Conservation (phyloP, 2,888 invertebrate species). For the Euplagia quadripunctaria region DNA sequence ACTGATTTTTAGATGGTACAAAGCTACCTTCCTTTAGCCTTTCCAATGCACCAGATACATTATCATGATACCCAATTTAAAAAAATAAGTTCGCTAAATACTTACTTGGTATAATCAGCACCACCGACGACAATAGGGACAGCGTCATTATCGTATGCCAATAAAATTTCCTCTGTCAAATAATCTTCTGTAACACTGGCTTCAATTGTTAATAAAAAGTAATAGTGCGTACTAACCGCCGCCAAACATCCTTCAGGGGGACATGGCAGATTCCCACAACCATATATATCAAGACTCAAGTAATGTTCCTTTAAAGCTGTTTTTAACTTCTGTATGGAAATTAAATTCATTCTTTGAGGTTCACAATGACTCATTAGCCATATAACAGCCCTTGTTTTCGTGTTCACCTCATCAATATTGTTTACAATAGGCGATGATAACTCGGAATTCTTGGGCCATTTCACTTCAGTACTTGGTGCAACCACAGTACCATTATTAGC, state of each 20-base stretch:
- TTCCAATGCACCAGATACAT: too few relatives aligned
- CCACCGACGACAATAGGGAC: conserved; percentile 90
- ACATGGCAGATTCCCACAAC: conserved; percentile 65
- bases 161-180: conserved; percentile 72
- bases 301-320: conserved; percentile 69
- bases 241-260: conserved; percentile 59
- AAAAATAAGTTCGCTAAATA: conserved; percentile 14
- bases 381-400: conserved; percentile 56
- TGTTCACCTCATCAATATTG: conserved; percentile 27
- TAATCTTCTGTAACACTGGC: conserved; percentile 68
- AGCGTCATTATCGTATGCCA: conserved; percentile 85
- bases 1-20: too few relatives aligned
- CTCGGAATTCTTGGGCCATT: conserved; percentile 53
- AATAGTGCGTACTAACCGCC: conserved; percentile 66
- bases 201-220: conserved; percentile 75
- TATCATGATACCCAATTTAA: too few relatives aligned
- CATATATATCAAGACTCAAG: conserved; percentile 82
- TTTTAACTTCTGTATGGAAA: conserved; percentile 1
- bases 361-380: conserved; percentile 63
- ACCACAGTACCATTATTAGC: conserved; percentile 61
- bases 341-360: not conserved
- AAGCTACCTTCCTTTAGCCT: too few relatives aligned
- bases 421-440: not conserved
- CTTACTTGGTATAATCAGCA: conserved; percentile 87
- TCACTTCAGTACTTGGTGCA: conserved; percentile 61